Percentiles rank a stretch among this genome's conserved stretches.
These are phyloP conservation scores for Lepilemur septentrionalis DNA, from an alignment of 2,797 vertebrate genomes.

Conservation along the genomic window DNA sequence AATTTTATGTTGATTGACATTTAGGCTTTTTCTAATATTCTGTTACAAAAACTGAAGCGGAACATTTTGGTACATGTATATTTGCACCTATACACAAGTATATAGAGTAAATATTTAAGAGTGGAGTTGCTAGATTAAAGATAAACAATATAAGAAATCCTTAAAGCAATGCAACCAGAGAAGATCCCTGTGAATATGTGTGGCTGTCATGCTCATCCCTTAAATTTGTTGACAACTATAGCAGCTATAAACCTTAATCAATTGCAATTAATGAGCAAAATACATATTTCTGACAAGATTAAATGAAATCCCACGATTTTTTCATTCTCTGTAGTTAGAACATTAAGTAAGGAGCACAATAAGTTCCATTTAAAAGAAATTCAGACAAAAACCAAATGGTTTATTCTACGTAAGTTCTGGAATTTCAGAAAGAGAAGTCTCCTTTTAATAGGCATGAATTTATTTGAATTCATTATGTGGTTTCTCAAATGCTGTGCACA, in stretches of 20 bases:
- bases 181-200: background rate
- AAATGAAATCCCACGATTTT: constrained; percentile 1
- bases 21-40: background rate
- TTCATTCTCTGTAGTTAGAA: background rate
- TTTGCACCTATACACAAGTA: background rate
- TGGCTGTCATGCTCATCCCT: background rate
- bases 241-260: background rate
- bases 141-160: background rate
- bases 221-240: background rate
- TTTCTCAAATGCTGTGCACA: constrained; percentile 38
- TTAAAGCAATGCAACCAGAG: background rate
- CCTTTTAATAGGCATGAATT: constrained; percentile 56
- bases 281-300: background rate
- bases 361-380: constrained; percentile 27
- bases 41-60: background rate
- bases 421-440: constrained; percentile 49
- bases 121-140: background rate
- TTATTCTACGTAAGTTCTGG: constrained; percentile 11
- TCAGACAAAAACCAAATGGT: constrained; percentile 36
- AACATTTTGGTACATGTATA: background rate
- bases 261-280: background rate
- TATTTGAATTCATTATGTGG: constrained; percentile 62
- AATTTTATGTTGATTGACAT: background rate
- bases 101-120: background rate
- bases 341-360: background rate